phyloP scores from a whole-genome alignment of 2,888 invertebrate species.

The Quadriops clusia region DNA sequence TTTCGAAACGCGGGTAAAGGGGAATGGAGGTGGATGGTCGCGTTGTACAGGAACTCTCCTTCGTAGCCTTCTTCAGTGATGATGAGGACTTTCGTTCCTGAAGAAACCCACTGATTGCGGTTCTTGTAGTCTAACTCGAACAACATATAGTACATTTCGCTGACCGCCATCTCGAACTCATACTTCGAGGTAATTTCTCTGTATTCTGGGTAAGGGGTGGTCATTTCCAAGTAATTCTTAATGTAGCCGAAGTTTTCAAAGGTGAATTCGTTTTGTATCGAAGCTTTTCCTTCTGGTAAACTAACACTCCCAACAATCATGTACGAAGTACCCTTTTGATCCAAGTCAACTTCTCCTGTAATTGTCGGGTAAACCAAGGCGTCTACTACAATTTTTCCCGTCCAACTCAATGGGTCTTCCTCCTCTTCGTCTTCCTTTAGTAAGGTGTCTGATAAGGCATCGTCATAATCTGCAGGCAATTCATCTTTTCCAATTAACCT shows the following conservation, averaged over 20 bases:
- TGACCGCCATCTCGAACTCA: constrained; percentile 38
- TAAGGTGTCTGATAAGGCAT: too few species aligned
- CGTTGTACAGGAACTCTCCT: constrained; percentile 32
- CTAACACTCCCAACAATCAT: constrained; percentile 38
- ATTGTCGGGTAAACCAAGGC: constrained; percentile 46
- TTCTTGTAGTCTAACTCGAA: constrained; percentile 39
- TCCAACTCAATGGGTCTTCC: constrained; percentile 42
- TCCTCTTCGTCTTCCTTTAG: constrained; percentile 35
- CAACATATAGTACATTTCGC: constrained; percentile 38
- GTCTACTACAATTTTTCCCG: constrained; percentile 45
- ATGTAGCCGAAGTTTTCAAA: constrained; percentile 38
- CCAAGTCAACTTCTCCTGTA: constrained; percentile 42
- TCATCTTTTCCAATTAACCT: constrained; percentile 7
- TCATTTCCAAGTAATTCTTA: constrained; percentile 45
- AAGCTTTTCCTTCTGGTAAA: constrained; percentile 43
- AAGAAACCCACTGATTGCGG: constrained; percentile 26
- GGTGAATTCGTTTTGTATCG: constrained; percentile 45
- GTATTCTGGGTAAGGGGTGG: constrained; percentile 41
- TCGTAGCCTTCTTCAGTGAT: constrained; percentile 23
- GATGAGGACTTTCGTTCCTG: too few species aligned
- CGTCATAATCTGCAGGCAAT: background rate
- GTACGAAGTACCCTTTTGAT: constrained; percentile 39
- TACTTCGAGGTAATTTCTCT: constrained; percentile 41
- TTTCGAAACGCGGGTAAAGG: constrained; percentile 41
- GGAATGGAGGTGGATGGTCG: constrained; percentile 41